Conservation (phyloP, 2,888 invertebrate species). For the Cataglyphis albicans region DNA sequence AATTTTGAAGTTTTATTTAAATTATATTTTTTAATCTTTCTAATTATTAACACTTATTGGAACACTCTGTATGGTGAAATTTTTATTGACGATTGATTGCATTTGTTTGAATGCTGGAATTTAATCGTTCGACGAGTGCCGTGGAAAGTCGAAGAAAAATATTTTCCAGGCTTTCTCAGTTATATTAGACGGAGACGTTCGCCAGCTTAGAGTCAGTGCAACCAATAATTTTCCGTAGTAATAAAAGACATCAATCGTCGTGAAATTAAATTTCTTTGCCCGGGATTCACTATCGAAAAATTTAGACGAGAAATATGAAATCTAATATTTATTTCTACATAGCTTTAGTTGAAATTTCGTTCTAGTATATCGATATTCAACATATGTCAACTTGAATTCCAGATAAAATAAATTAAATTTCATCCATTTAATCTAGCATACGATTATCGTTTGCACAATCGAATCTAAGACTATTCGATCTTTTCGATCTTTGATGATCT, state of each 20-base stretch:
- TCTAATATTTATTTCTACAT: background rate
- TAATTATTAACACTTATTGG: background rate
- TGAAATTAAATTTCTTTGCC: conserved; percentile 37
- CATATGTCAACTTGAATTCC: background rate
- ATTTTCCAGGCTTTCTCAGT: conserved; percentile 35
- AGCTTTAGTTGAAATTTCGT: background rate
- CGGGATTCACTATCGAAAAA: background rate
- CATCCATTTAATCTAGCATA: background rate
- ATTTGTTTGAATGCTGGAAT: conserved; percentile 45
- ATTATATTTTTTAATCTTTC: background rate
- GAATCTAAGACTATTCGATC: background rate
- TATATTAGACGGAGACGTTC: conserved; percentile 41
- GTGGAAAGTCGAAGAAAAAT: conserved; percentile 42
- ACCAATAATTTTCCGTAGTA: conserved; percentile 39
- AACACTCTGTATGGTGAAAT: conserved; percentile 2
- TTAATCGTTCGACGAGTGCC: conserved; percentile 28
- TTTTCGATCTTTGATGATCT: background rate
- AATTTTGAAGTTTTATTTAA: background rate
- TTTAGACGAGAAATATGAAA: background rate
- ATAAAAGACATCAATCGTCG: conserved; percentile 35
- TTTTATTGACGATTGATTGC: conserved; percentile 25
- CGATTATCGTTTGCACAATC: background rate
- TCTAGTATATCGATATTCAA: background rate
- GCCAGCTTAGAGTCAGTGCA: conserved; percentile 26
- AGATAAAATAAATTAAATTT: background rate